Evolutionary conservation across 2,797 vertebrate species (phyloP).

Genomic region (Anguilla pacifica): DNA sequence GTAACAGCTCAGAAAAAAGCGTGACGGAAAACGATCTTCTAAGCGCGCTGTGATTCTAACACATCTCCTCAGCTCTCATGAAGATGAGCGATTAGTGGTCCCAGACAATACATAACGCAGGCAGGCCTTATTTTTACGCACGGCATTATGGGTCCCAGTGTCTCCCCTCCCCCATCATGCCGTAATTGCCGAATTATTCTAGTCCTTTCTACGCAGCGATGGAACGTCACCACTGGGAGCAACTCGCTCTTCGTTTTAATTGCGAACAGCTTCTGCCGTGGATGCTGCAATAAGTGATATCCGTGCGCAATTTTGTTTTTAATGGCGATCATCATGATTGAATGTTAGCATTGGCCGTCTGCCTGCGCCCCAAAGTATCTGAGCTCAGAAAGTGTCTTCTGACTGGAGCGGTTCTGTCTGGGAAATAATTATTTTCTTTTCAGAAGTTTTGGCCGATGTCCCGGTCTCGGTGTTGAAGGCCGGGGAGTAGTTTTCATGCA

Average conservation of each 20-base stretch:
- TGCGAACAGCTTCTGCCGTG: not conserved
- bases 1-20: not conserved
- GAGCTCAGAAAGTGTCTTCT: no score
- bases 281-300: constrained; percentile 22
- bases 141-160: not conserved
- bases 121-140: not conserved
- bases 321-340: not conserved
- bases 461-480: not conserved
- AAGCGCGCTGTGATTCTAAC: not conserved
- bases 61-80: not conserved
- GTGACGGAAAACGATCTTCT: constrained; percentile 9
- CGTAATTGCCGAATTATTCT: constrained; percentile 4
- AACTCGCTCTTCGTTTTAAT: constrained; percentile 4
- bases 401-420: not conserved
- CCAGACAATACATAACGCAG: not conserved
- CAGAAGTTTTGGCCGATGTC: not conserved
- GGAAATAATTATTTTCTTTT: constrained; percentile 13
- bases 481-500: not conserved
- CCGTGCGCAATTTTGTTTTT: not conserved
- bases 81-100: not conserved
- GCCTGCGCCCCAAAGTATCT: not conserved
- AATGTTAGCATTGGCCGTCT: constrained; percentile 22
- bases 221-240: not conserved
- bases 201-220: not conserved
- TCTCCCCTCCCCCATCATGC: not conserved